A percentile compares a stretch with the other conserved stretches of the same genome.
Conservation (phyloP, 2,888 invertebrate genomes). For the Harpalus rubripes region DNA sequence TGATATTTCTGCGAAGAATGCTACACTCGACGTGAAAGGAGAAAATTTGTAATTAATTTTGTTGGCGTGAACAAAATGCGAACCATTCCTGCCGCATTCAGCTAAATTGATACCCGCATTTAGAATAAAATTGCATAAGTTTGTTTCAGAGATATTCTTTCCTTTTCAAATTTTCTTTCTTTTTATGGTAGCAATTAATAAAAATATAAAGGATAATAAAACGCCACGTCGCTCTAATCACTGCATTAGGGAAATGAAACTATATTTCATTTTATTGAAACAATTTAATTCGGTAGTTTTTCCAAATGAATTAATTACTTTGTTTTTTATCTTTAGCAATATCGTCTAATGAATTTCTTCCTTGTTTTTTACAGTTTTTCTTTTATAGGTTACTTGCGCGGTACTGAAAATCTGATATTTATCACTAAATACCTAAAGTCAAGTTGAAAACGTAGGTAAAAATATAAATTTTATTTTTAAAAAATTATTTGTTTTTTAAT, state of each 20-base stretch:
- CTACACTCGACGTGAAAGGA: conserved; percentile 30
- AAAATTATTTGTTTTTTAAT: too few species aligned
- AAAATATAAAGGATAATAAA: neutral
- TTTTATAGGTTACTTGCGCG: too few species aligned
- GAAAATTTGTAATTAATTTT: conserved; percentile 63
- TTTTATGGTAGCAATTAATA: conserved; percentile 16
- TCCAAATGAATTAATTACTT: too few species aligned
- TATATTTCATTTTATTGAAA: neutral
- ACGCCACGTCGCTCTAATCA: neutral
- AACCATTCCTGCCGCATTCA: conserved; percentile 22
- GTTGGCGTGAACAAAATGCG: conserved; percentile 32
- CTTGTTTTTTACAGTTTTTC: too few species aligned
- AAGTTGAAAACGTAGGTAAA: too few species aligned
- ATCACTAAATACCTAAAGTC: too few species aligned
- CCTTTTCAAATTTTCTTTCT: neutral
- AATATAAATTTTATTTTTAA: too few species aligned
- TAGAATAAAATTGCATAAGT: conserved; percentile 38
- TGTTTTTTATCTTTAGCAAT: too few species aligned
- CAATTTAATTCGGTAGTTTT: neutral
- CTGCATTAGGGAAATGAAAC: neutral
- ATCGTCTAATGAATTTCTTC: too few species aligned
- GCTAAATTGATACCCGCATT: conserved; percentile 41
- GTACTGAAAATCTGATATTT: too few species aligned
- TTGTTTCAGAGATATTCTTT: conserved; percentile 36
- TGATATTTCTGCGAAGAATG: conserved; percentile 62